A percentile compares a stretch with the other conserved stretches of the same genome.
Conservation (phyloP, 2,113 vertebrate species). For the Semicossyphus pulcher region DNA sequence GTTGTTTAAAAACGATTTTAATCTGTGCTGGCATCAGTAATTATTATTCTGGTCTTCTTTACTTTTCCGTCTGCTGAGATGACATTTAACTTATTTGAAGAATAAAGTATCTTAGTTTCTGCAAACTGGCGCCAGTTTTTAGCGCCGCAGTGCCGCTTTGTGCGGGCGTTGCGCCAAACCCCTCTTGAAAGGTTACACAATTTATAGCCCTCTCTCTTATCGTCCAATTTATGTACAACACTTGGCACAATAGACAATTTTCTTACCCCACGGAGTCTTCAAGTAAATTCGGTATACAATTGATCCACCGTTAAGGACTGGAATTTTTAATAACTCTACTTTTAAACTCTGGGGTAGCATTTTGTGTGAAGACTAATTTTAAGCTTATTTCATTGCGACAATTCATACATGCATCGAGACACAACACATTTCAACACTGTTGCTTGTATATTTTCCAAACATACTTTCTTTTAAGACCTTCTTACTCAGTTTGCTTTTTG, state of each 20-base stretch:
- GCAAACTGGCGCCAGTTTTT: slow-evolving; percentile 77
- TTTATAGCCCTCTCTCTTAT: fast-evolving
- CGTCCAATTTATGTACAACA: too few relatives aligned
- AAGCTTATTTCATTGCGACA: too few relatives aligned
- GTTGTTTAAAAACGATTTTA: background rate
- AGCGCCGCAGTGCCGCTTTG: slow-evolving; percentile 28
- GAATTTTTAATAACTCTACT: fast-evolving
- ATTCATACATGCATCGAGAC: too few relatives aligned
- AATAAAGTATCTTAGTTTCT: background rate
- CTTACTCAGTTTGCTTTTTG: too few relatives aligned
- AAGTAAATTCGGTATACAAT: background rate
- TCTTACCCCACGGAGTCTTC: fast-evolving
- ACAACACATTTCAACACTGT: background rate
- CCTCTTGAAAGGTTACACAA: background rate
- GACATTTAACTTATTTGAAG: background rate
- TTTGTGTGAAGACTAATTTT: too few relatives aligned
- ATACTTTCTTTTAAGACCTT: too few relatives aligned
- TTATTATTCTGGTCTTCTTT: fast-evolving
- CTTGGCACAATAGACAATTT: fast-evolving
- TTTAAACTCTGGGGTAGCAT: too few relatives aligned
- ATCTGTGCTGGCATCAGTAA: fast-evolving
- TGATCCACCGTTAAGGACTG: fast-evolving
- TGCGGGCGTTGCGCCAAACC: background rate
- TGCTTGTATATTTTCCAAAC: background rate
- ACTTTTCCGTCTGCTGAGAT: fast-evolving